A percentile compares a stretch with the other conserved stretches of the same genome.
Evolutionary conservation across 2,888 invertebrate genomes (phyloP).

Genomic region (Digitonthophagus gazella): DNA sequence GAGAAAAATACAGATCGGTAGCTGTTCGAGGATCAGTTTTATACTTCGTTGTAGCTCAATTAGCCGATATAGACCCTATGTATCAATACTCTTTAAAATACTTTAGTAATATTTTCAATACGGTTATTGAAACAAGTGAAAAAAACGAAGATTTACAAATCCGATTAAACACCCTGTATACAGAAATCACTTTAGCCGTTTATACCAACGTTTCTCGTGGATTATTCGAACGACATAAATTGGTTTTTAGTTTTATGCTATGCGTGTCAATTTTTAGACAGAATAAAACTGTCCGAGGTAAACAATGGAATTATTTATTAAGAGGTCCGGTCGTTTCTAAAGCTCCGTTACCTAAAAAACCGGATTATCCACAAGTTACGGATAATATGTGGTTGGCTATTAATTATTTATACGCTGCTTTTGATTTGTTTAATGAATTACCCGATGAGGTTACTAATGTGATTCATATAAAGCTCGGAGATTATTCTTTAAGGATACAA

Average conservation of each 20-base stretch:
- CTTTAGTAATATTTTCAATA: slow-evolving; percentile 59
- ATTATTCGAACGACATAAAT: slow-evolving; percentile 86
- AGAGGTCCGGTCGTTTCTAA: slow-evolving; percentile 67
- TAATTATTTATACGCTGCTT: slow-evolving; percentile 61
- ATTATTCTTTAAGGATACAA: slow-evolving; percentile 58
- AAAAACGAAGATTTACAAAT: slow-evolving; percentile 63
- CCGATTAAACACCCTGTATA: slow-evolving; percentile 67
- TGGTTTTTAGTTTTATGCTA: slow-evolving; percentile 83
- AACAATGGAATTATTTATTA: slow-evolving; percentile 77
- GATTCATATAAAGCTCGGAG: slow-evolving; percentile 61
- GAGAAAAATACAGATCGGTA: slow-evolving; percentile 82
- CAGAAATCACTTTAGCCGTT: slow-evolving; percentile 76
- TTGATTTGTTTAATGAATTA: slow-evolving; percentile 57
- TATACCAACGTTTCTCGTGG: slow-evolving; percentile 88
- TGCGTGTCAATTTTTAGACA: slow-evolving; percentile 73
- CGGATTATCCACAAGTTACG: slow-evolving; percentile 59
- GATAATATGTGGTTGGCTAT: slow-evolving; percentile 69
- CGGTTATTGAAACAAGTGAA: slow-evolving; percentile 75
- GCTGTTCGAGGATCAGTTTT: slow-evolving; percentile 86
- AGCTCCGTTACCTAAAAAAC: slow-evolving; percentile 58
- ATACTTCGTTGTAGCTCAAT: slow-evolving; percentile 85
- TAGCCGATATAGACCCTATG: slow-evolving; percentile 92
- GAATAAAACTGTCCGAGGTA: slow-evolving; percentile 57
- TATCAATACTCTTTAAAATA: slow-evolving; percentile 93
- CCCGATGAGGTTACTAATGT: slow-evolving; percentile 55